A percentile compares a stretch with the other conserved stretches of the same genome.
phyloP scores from a whole-genome alignment of 2,888 invertebrate species.

The Encarsia formosa region DNA sequence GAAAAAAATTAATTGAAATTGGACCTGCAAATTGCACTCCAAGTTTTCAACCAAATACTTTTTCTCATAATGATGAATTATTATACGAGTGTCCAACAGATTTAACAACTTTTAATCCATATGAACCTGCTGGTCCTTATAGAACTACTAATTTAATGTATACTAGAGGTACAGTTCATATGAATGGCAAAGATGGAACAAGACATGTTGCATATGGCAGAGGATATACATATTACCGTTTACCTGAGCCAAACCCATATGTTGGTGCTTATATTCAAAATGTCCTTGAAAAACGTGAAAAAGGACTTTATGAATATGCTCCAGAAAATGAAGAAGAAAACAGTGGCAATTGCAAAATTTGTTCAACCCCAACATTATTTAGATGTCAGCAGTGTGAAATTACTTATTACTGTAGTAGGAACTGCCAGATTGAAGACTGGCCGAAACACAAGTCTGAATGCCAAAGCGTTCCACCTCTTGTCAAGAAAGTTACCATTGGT shows the following conservation, averaged over 20 bases:
- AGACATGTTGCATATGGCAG: conserved; percentile 44
- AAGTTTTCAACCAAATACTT: conserved; percentile 4
- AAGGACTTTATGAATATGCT: conserved; percentile 37
- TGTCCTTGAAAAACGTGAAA: conserved; percentile 36
- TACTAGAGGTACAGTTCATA: conserved; percentile 39
- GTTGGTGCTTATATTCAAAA: conserved; percentile 28
- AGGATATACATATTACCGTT: conserved; percentile 40
- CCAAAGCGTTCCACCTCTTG: conserved; percentile 6
- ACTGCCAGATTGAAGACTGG: conserved; percentile 44
- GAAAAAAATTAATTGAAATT: conserved; percentile 7
- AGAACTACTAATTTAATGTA: conserved; percentile 39
- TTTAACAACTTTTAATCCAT: conserved; percentile 34
- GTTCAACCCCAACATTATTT: conserved; percentile 27
- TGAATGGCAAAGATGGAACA: conserved; percentile 38
- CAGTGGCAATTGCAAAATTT: conserved; percentile 35
- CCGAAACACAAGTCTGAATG: conserved; percentile 39
- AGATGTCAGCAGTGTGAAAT: conserved; percentile 34
- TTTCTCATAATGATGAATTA: conserved; percentile 29
- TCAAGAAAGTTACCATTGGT: too few species aligned
- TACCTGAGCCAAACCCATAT: conserved; percentile 35
- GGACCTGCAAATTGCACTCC: conserved; percentile 13
- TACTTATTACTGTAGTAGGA: conserved; percentile 39
- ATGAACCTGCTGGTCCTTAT: conserved; percentile 33
- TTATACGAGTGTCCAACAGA: conserved; percentile 34
- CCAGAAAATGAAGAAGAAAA: conserved; percentile 27